These are phyloP conservation scores for Zaprionus bogoriensis DNA, from an alignment of 2,888 invertebrate genomes.

Conservation along the genomic window DNA sequence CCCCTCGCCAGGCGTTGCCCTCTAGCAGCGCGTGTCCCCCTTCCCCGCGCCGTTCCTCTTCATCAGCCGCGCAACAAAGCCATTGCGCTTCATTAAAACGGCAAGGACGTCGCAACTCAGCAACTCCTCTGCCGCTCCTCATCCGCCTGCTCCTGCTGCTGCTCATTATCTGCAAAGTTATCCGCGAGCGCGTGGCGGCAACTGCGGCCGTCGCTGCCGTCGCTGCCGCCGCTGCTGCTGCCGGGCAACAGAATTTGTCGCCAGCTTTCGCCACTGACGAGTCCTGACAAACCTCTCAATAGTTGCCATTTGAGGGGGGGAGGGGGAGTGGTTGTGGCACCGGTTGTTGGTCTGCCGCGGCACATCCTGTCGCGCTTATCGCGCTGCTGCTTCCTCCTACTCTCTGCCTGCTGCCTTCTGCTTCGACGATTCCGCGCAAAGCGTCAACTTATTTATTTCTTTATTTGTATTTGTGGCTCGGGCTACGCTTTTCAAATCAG, in stretches of 20 bases:
- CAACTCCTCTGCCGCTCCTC: background rate
- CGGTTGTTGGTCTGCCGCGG: constrained; percentile 15
- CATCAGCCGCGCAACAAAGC: constrained; percentile 48
- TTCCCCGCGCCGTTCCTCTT: background rate
- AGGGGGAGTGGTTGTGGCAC: background rate
- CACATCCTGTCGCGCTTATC: constrained; percentile 70
- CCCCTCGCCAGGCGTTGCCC: constrained; percentile 43
- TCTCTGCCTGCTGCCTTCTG: constrained; percentile 39
- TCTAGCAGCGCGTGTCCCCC: background rate
- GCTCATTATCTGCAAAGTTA: constrained; percentile 77
- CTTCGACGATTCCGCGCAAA: constrained; percentile 34
- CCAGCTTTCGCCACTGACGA: constrained; percentile 24
- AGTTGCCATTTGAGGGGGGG: constrained; percentile 43
- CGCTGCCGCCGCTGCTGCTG: no score
- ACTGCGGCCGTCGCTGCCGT: no score
- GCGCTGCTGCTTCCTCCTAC: constrained; percentile 43
- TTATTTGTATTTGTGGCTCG: constrained; percentile 39
- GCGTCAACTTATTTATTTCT: constrained; percentile 53
- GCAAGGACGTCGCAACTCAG: constrained; percentile 58
- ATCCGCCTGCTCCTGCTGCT: background rate
- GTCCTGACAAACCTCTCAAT: constrained; percentile 54
- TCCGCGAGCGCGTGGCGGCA: constrained; percentile 50
- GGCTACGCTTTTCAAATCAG: constrained; percentile 47
- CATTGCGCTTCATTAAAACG: constrained; percentile 78
- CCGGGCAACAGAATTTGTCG: constrained; percentile 59